Conservation (phyloP, 1,140 invertebrate genomes). For the Drosophila lacteicornis region DNA sequence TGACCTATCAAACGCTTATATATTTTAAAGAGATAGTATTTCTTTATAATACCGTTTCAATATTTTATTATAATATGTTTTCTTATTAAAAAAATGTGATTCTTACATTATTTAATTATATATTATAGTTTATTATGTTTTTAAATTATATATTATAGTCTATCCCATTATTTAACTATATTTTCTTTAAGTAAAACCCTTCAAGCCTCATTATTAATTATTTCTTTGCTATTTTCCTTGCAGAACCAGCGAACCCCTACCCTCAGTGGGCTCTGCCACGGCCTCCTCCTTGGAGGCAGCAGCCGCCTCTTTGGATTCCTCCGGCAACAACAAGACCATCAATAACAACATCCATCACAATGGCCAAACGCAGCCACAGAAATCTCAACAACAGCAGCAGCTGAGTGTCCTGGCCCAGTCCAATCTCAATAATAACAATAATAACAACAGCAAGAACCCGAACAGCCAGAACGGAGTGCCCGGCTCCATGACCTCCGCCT, state of each 20-base stretch:
- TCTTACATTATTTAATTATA: too few relatives aligned
- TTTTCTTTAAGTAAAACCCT: neutral
- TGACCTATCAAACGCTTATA: too few relatives aligned
- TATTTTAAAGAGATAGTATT: too few relatives aligned
- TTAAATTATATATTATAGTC: too few relatives aligned
- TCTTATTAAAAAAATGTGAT: neutral
- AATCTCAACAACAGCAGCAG: slow-evolving; percentile 31
- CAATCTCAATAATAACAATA: slow-evolving; percentile 47
- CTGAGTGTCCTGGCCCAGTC: slow-evolving; percentile 22
- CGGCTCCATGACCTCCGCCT: slow-evolving; percentile 43
- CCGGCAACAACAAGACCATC: slow-evolving; percentile 39
- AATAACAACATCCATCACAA: slow-evolving; percentile 47
- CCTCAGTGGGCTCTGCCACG: slow-evolving; percentile 38
- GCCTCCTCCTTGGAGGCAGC: slow-evolving; percentile 34
- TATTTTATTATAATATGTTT: neutral
- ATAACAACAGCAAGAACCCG: slow-evolving; percentile 42
- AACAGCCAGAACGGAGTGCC: slow-evolving; percentile 31
- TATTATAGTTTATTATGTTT: too few relatives aligned
- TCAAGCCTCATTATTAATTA: neutral
- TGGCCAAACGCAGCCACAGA: slow-evolving; percentile 24
- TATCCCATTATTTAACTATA: too few relatives aligned
- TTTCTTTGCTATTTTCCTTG: neutral
- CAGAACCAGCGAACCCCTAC: slow-evolving; percentile 72
- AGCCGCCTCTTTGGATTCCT: slow-evolving; percentile 11
- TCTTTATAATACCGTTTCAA: too few relatives aligned